Conservation (phyloP, 2,888 invertebrate genomes). For the Oxytorus armatus region DNA sequence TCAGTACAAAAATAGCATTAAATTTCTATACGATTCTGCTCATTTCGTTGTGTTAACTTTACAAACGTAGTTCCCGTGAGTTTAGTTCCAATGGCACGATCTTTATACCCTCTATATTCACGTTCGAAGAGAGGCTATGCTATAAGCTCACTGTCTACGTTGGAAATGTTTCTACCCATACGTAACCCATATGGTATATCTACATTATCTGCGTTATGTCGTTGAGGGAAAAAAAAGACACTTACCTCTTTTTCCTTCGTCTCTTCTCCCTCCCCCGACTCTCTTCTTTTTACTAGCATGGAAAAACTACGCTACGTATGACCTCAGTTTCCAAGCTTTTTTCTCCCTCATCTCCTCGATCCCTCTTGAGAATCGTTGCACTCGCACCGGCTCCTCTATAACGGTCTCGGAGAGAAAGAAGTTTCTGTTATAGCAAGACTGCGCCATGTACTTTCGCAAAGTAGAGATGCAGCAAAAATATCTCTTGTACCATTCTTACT, state of each 20-base stretch:
- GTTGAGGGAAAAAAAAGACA: conserved; percentile 38
- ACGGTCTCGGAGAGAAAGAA: conserved; percentile 33
- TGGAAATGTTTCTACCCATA: conserved; percentile 13
- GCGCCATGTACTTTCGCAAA: conserved; percentile 46
- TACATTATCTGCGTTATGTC: conserved; percentile 41
- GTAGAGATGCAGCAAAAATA: conserved; percentile 46
- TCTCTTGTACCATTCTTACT: conserved; percentile 25
- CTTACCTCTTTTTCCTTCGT: conserved; percentile 22
- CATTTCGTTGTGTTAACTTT: too few species aligned
- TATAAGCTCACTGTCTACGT: background rate
- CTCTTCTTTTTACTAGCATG: conserved; percentile 4
- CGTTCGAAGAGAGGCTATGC: conserved; percentile 20
- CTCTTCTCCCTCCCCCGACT: background rate
- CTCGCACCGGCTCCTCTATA: conserved; percentile 4
- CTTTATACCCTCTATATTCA: conserved; percentile 15
- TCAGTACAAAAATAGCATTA: too few species aligned
- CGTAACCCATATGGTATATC: conserved; percentile 6
- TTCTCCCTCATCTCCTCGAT: conserved; percentile 1
- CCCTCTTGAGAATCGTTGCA: conserved; percentile 33
- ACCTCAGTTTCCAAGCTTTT: conserved; percentile 50
- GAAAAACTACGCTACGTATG: conserved; percentile 29
- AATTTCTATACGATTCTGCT: too few species aligned
- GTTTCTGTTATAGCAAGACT: conserved; percentile 21
- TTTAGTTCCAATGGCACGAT: too few species aligned
- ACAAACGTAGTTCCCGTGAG: too few species aligned